phyloP scores from a whole-genome alignment of 2,797 vertebrate genomes.

The Distichodus sexfasciatus region DNA sequence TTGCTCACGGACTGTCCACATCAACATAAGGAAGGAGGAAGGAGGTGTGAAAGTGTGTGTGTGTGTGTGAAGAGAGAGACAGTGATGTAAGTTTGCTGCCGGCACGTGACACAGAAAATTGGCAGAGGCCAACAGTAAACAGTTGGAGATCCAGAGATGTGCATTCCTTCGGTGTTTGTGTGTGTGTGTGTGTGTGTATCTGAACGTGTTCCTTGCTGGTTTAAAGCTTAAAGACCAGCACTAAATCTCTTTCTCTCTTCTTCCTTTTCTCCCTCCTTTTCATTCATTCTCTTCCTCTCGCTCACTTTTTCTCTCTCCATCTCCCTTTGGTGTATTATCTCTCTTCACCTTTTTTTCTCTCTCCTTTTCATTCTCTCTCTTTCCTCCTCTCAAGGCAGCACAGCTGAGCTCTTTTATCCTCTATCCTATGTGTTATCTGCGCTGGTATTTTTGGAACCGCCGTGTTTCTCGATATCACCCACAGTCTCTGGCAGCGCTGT shows the following conservation, averaged over 20 bases:
- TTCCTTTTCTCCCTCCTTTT: background rate
- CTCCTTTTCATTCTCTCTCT: background rate
- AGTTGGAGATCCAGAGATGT: constrained; percentile 15
- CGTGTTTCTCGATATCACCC: background rate
- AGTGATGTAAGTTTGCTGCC: background rate
- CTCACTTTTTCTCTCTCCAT: background rate
- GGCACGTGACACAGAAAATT: constrained; percentile 14
- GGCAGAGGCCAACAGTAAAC: constrained; percentile 10
- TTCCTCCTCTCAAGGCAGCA: background rate
- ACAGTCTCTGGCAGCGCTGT: constrained; percentile 6
- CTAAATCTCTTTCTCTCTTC: background rate
- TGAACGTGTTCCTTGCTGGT: constrained; percentile 21
- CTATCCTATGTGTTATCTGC: too few species aligned
- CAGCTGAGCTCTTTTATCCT: too few species aligned
- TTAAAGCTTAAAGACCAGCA: background rate
- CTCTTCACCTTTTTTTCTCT: background rate
- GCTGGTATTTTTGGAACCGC: background rate
- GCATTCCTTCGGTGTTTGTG: constrained; percentile 5
- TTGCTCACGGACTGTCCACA: background rate
- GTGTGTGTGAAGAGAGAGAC: constrained; percentile 9
- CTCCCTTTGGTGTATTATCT: background rate
- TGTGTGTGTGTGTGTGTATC: constrained; percentile 1
- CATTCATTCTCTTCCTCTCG: background rate
- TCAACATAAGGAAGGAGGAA: constrained; percentile 12
- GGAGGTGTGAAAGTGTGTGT: constrained; percentile 11